These are phyloP conservation scores for Metallyticus violacea DNA, from an alignment of 2,888 invertebrate genomes.

Conservation along the genomic window DNA sequence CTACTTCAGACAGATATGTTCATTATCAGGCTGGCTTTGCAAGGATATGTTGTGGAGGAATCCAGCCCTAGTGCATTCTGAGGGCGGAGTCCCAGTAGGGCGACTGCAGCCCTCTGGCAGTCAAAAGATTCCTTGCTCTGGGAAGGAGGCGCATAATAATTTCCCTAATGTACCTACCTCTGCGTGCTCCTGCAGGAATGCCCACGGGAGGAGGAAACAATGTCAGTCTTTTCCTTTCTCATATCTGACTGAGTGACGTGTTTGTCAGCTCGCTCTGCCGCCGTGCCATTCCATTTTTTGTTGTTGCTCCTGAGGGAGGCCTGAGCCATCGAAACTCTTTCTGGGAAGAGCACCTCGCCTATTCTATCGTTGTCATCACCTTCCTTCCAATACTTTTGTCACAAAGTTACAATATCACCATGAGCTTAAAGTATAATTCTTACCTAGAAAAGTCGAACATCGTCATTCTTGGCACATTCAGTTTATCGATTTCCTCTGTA, in stretches of 20 bases:
- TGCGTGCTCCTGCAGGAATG: not conserved
- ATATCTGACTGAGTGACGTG: not conserved
- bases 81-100: not conserved
- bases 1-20: no score
- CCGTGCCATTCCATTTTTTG: not conserved
- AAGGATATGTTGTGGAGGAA: no score
- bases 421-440: not conserved
- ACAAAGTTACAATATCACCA: not conserved
- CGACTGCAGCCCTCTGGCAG: no score
- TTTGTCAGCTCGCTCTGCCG: not conserved
- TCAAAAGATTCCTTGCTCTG: not conserved
- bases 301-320: not conserved
- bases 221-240: conserved; percentile 8
- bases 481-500: no score
- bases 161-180: conserved; percentile 30
- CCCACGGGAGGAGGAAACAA: conserved; percentile 8
- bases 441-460: no score
- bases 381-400: not conserved
- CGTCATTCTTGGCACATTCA: no score
- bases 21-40: no score
- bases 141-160: conserved; percentile 31
- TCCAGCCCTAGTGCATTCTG: not conserved
- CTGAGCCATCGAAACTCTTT: not conserved
- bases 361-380: not conserved
- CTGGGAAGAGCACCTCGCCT: no score